Evolutionary conservation across 2,888 invertebrate species (phyloP), one percentile per base, ranked within the genome.

Genomic region (Plemyria rubiginata): DNA sequence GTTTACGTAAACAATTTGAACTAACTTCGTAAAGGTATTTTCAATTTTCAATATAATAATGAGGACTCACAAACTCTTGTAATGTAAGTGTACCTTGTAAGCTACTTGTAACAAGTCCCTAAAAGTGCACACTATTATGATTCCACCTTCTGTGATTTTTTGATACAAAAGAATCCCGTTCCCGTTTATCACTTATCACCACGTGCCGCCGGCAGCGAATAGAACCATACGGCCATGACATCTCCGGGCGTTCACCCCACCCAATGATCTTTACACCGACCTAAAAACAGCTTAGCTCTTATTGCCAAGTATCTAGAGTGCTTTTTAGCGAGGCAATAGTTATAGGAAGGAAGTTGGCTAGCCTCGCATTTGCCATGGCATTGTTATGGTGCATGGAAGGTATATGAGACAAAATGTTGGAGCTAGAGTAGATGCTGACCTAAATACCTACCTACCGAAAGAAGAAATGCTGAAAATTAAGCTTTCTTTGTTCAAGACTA

Each of bases 171-270:
- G 11, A 46, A 46, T 70, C 56, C 59, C 61, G 73, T 76, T 68
- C 70, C 71, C 73, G 68, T 74, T 68, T 68, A 68, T 72, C 70
- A 72, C 60, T 78, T 77, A 81, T 79, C 75, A 75, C 63, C 80
- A 81, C 79, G 79, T 78, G 79, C 70, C 70, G 79, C 70, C 70
- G 65, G 54, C 58, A 64, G 64, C 69, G 72, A 73, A 70, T 71
- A 72, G 62, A 57, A 65, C 54, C 68, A 70, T 60, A 62, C 80
- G 89, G 80, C 88, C 89, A 78, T 91, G 91, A 90, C 91, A 90
- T 81, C 81, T 74, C 64, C 74, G 90, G 87, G 79, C 90, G 75
- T 88, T 88, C 80, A 91, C 84, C 90, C 75, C 81, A 77, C 83
- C 79, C 72, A 83, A 79, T 81, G 84, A 82, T 87, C 82, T 85